phyloP scores from a whole-genome alignment of 1,140 invertebrate genomes.

The Heliconius congener region DNA sequence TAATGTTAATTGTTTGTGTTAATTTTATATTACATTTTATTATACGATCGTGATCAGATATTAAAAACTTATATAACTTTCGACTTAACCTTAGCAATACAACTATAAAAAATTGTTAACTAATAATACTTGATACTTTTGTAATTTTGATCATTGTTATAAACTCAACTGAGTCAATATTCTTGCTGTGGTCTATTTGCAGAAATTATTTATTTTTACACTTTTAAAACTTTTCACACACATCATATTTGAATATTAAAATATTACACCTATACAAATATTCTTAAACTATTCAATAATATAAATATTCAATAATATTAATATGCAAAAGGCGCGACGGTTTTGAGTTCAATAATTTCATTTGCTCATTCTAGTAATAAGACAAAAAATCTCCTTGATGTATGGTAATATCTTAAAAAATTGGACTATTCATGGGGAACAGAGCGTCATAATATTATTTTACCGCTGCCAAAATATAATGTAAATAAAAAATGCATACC shows the following conservation, averaged over 20 bases:
- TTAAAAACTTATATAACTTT: neutral
- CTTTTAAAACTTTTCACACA: too few species aligned
- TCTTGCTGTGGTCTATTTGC: neutral
- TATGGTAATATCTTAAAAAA: too few species aligned
- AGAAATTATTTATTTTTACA: neutral
- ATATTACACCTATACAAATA: neutral
- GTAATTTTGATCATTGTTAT: neutral
- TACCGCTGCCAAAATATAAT: neutral
- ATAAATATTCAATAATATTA: neutral
- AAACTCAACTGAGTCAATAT: neutral
- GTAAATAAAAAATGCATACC: slow-evolving; percentile 69
- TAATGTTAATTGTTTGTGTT: too few species aligned
- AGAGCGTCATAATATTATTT: too few species aligned
- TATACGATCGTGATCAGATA: neutral
- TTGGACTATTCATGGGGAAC: too few species aligned
- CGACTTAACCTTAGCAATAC: neutral
- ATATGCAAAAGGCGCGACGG: too few species aligned
- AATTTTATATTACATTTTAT: neutral
- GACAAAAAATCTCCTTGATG: too few species aligned
- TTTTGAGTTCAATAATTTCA: too few species aligned
- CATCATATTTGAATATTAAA: neutral
- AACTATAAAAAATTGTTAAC: neutral
- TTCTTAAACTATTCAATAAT: neutral
- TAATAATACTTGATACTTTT: neutral
- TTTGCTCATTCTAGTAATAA: too few species aligned